These are phyloP conservation scores for Apis laboriosa DNA, from an alignment of 1,140 invertebrate genomes.

Conservation along the genomic window DNA sequence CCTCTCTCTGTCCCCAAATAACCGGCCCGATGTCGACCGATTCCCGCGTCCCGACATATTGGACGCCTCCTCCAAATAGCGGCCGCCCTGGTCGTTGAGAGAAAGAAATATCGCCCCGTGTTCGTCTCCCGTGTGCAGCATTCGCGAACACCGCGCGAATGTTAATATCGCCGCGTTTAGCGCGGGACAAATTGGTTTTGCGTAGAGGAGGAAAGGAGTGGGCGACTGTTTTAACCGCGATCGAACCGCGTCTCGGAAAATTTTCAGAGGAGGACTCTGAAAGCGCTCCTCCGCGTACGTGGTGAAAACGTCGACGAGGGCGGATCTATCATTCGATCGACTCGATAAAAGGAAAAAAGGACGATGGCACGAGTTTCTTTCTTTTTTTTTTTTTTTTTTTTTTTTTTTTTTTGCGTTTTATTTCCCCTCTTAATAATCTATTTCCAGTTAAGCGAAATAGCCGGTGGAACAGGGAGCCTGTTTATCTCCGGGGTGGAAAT, in stretches of 20 bases:
- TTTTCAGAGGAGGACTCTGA: constrained; percentile 7
- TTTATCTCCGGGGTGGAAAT: constrained; percentile 56
- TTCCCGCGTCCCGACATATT: constrained; percentile 60
- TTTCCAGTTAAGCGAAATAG: constrained; percentile 45
- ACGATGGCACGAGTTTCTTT: neutral
- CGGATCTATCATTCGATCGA: too few relatives aligned
- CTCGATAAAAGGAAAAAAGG: too few relatives aligned
- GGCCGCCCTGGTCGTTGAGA: constrained; percentile 53
- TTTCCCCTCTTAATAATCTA: constrained; percentile 16
- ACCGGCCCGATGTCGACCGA: constrained; percentile 62
- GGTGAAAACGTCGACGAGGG: too few relatives aligned
- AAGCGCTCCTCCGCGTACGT: too few relatives aligned
- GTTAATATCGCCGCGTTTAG: constrained; percentile 45
- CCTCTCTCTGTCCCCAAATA: constrained; percentile 69
- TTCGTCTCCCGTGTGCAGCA: constrained; percentile 26
- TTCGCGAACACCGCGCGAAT: constrained; percentile 10
- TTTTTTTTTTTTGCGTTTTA: neutral
- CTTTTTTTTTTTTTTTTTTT: neutral
- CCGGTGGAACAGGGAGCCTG: constrained; percentile 57
- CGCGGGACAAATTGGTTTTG: constrained; percentile 28
- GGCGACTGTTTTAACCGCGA: constrained; percentile 27
- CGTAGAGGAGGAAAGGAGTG: neutral
- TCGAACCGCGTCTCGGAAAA: constrained; percentile 23
- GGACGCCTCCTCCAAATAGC: constrained; percentile 60
- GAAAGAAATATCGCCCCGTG: constrained; percentile 62